Evolutionary conservation across 2,888 invertebrate species (phyloP).

Genomic region (Ophion costatus): DNA sequence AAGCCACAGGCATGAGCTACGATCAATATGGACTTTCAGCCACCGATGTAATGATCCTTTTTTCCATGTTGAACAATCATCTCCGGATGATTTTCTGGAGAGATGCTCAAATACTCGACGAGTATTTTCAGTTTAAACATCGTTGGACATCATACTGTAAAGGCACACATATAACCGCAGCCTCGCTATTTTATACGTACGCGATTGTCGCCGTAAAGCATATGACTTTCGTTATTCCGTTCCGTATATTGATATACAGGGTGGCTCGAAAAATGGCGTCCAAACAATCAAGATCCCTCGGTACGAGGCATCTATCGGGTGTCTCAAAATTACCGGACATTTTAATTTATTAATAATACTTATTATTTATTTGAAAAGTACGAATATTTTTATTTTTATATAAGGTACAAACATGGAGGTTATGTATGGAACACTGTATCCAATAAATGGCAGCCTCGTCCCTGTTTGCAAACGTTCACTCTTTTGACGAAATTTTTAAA

Average conservation of each 20-base stretch:
- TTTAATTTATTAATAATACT: too few species aligned
- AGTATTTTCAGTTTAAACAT: slow-evolving; percentile 7
- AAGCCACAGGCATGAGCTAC: neutral
- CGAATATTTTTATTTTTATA: too few species aligned
- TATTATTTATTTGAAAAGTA: too few species aligned
- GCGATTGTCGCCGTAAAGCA: neutral
- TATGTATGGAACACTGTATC: too few species aligned
- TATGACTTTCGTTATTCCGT: neutral
- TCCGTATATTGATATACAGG: neutral
- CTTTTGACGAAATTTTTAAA: too few species aligned
- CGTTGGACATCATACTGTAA: neutral
- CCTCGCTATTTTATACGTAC: neutral
- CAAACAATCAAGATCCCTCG: neutral
- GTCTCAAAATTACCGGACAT: too few species aligned
- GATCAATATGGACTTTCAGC: neutral
- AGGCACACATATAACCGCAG: neutral
- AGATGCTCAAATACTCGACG: neutral
- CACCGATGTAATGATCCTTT: neutral
- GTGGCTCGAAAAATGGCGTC: neutral
- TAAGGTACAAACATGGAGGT: too few species aligned
- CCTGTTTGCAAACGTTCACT: too few species aligned
- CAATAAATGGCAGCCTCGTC: too few species aligned
- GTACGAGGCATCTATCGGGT: too few species aligned
- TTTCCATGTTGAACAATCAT: slow-evolving; percentile 36
- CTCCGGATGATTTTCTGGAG: slow-evolving; percentile 8